These are phyloP conservation scores for Schizopygopsis malacanthus DNA, from an alignment of 2,797 vertebrate species.

Conservation along the genomic window DNA sequence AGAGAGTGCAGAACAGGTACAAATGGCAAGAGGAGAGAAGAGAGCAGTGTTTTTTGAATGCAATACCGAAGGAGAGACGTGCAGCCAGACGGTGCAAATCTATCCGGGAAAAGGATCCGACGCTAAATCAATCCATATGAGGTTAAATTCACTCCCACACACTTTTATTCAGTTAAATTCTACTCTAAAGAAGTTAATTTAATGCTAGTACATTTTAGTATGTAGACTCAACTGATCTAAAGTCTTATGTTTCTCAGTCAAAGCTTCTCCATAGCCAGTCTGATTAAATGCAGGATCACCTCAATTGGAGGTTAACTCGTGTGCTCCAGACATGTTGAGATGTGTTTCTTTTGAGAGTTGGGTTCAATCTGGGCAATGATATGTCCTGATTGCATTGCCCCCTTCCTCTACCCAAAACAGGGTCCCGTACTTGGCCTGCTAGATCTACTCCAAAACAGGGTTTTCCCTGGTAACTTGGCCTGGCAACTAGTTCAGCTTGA, in stretches of 20 bases:
- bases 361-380: neutral
- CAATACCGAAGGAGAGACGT: neutral
- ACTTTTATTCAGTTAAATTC: conserved; percentile 48
- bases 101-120: conserved; percentile 34
- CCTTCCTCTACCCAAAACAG: conserved; percentile 2
- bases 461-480: too few species aligned
- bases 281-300: conserved; percentile 49
- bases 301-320: conserved; percentile 29
- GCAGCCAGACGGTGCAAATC: conserved; percentile 30
- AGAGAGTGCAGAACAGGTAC: conserved; percentile 52
- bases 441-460: too few species aligned
- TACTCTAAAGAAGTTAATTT: conserved; percentile 48
- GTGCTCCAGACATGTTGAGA: conserved; percentile 29
- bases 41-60: conserved; percentile 21
- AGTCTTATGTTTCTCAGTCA: conserved; percentile 44
- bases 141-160: conserved; percentile 44
- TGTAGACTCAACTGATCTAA: conserved; percentile 48
- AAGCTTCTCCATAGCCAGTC: conserved; percentile 41
- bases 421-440: neutral
- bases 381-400: conserved; percentile 1
- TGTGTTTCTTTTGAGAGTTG: conserved; percentile 10
- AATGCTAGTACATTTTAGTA: conserved; percentile 49
- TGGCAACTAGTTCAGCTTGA: too few species aligned
- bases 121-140: conserved; percentile 43
- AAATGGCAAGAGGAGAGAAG: conserved; percentile 36